Evolutionary conservation across 1,140 invertebrate species (phyloP), one percentile per base, ranked within the genome.

Genomic region (Drosophila rufa): DNA sequence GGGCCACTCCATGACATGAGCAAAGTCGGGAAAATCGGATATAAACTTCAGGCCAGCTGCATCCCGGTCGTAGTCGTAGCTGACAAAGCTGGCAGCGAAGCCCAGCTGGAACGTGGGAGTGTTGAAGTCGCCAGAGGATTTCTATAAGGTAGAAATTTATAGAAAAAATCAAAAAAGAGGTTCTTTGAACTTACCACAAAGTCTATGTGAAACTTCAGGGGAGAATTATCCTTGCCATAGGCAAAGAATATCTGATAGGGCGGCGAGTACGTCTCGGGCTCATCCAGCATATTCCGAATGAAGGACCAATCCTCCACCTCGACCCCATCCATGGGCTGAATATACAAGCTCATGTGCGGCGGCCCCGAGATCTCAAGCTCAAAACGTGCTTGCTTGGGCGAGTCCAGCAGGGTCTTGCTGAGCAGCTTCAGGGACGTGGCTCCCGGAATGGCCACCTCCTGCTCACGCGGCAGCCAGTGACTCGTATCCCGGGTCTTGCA

Each of bases 161-260:
- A 40, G 3, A 8, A 8, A 6, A 22, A 3, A 11, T 1, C 9
- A 17, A 6, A 42, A 11, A 9, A 12, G 5, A 0, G 15, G 0
- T 4, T 14, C 12, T 1, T 4, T 2, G 0, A 33, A 56, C 83
- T 92, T 91, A 95, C 95, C 79, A 93, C 92, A 60, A 96, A 92
- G 75, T 95, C 94, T 45, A 96, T 85, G 59, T 94, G 94, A 92
- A 96, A 95, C 68, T 93, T 93, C 70, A 95, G 94, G 53, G 95
- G 94, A 58, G 93, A 91, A 53, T 93, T 94, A 67, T 95, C 92
- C n/a, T 94, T 93, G 3, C 94, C 95, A 82, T 95, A 95, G 8
- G 94, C 94, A 77, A 95, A 96, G 92, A 95, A 96, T 58, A 96
- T 93, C 78, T 96, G 96, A 90, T 96, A 96, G 3, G 95, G 83